Percentiles rank a stretch among this genome's conserved stretches.
These are phyloP conservation scores for Esox lucius DNA, from an alignment of 2,797 vertebrate species.

Conservation along the genomic window DNA sequence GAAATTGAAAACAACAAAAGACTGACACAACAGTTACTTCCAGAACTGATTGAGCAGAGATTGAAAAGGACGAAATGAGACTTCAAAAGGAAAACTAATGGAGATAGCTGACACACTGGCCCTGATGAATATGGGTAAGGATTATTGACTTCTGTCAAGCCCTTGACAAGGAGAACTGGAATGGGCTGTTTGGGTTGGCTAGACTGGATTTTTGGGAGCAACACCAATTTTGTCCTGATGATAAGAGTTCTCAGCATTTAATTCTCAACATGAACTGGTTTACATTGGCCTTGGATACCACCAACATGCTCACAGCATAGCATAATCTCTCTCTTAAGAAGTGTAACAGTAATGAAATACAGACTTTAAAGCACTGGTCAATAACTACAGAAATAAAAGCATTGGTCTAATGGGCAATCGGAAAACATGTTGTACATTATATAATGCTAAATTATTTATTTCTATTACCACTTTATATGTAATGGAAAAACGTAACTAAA, in stretches of 20 bases:
- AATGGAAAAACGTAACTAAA: slow-evolving; percentile 43
- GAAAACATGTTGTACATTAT: slow-evolving; percentile 57
- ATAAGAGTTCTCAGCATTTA: slow-evolving; percentile 17
- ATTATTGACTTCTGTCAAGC: slow-evolving; percentile 6
- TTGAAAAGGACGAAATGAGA: slow-evolving; percentile 30
- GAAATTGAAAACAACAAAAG: slow-evolving; percentile 45
- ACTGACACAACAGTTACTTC: slow-evolving; percentile 30
- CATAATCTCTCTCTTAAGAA: slow-evolving; percentile 30
- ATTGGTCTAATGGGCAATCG: slow-evolving; percentile 34
- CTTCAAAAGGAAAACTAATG: slow-evolving; percentile 20
- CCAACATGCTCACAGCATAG: slow-evolving; percentile 20
- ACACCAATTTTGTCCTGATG: slow-evolving; percentile 2
- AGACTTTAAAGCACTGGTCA: slow-evolving; percentile 15
- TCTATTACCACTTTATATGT: slow-evolving; percentile 61
- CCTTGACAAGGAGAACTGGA: slow-evolving; percentile 13
- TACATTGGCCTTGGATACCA: slow-evolving; percentile 8
- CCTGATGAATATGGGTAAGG: slow-evolving; percentile 2
- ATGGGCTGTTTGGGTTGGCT: slow-evolving; percentile 18
- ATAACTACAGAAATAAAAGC: no score
- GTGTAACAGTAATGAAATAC: slow-evolving; percentile 31
- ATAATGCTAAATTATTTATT: slow-evolving; percentile 74
- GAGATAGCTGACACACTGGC: not conserved
- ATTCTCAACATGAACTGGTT: slow-evolving; percentile 14
- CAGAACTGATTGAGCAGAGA: slow-evolving; percentile 31
- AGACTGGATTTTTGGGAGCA: not conserved